Conservation (phyloP, 2,113 vertebrate genomes). For the Vombatus ursinus region DNA sequence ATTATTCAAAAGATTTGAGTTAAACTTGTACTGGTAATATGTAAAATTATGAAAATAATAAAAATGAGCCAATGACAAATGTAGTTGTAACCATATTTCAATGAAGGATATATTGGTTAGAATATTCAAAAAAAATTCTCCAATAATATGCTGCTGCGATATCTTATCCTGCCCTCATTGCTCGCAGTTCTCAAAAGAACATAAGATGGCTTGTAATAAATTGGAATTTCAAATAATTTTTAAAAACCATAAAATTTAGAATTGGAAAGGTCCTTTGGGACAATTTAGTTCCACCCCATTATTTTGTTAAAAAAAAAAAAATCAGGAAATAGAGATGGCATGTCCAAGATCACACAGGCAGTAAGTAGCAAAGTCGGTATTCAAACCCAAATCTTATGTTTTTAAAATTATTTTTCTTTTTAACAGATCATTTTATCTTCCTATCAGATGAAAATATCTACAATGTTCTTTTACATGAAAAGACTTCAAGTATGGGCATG, state of each 20-base stretch:
- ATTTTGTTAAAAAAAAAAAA: background rate
- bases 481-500: background rate
- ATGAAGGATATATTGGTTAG: background rate
- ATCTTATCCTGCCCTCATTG: background rate
- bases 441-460: background rate
- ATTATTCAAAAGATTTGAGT: no score
- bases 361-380: background rate
- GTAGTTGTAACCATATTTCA: background rate
- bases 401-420: background rate
- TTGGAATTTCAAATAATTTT: no score
- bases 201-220: no score
- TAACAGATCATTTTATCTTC: background rate
- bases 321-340: background rate
- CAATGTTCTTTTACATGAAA: background rate
- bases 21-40: no score
- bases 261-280: background rate
- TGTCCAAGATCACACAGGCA: background rate
- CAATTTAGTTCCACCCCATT: background rate
- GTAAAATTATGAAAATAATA: background rate
- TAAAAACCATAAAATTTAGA: background rate
- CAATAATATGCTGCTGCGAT: background rate
- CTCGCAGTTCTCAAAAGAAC: background rate
- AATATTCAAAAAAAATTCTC: background rate
- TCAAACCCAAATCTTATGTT: background rate
- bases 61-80: background rate